A percentile compares a stretch with the other conserved stretches of the same genome.
phyloP scores from a whole-genome alignment of 1,140 invertebrate species.

The Tenebrio molitor region DNA sequence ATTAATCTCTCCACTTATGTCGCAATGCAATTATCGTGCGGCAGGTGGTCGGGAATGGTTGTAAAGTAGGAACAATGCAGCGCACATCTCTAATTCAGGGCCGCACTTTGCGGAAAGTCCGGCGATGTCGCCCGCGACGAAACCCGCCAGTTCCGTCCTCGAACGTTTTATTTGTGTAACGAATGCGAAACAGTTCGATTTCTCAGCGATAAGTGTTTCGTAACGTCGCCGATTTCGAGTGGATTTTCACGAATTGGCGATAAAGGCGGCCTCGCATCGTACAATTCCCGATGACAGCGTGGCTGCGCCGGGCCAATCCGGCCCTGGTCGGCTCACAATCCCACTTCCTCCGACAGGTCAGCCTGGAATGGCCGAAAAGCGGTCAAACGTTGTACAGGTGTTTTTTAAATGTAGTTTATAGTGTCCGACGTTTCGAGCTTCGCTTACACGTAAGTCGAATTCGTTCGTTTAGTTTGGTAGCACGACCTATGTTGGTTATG shows the following conservation, averaged over 20 bases:
- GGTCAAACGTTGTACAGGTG: slow-evolving; percentile 66
- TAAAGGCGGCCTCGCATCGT: background rate
- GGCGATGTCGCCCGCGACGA: too few species aligned
- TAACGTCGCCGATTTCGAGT: background rate
- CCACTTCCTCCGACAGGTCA: slow-evolving; percentile 65
- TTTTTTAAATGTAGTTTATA: slow-evolving; percentile 64
- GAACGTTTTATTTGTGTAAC: background rate
- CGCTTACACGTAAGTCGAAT: slow-evolving; percentile 53
- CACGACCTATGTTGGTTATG: slow-evolving; percentile 20
- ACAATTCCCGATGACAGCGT: slow-evolving; percentile 26
- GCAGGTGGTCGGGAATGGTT: background rate
- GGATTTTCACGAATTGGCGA: background rate
- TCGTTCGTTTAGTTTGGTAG: slow-evolving; percentile 28
- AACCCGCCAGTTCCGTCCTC: background rate
- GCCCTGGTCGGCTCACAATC: slow-evolving; percentile 60
- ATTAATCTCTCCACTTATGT: slow-evolving; percentile 10
- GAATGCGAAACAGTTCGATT: background rate
- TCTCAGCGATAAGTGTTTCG: background rate
- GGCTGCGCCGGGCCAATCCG: slow-evolving; percentile 46
- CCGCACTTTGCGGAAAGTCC: slow-evolving; percentile 14
- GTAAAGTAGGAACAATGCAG: background rate
- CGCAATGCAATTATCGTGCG: slow-evolving; percentile 19
- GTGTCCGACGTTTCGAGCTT: slow-evolving; percentile 55
- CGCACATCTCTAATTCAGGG: slow-evolving; percentile 33
- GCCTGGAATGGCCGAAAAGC: slow-evolving; percentile 66